Percentiles rank a stretch among this genome's conserved stretches.
These are phyloP conservation scores for Siphlonurus alternatus DNA, from an alignment of 2,888 invertebrate species.

Conservation along the genomic window DNA sequence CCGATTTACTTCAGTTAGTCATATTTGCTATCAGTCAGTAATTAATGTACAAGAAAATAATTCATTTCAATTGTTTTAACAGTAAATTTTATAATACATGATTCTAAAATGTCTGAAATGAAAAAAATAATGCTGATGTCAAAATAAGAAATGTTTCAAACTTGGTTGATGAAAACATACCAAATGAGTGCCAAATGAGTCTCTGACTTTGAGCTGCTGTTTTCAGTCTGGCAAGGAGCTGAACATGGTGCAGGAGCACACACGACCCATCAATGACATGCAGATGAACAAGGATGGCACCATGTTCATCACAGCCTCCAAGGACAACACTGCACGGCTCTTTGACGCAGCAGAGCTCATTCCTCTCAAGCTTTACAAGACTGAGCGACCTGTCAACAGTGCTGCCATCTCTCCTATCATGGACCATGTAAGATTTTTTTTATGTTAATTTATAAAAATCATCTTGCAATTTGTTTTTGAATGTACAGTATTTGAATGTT, in stretches of 20 bases:
- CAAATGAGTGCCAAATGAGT: no score
- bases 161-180: no score
- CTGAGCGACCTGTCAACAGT: constrained; percentile 95
- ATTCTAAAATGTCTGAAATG: no score
- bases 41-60: no score
- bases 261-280: constrained; percentile 84
- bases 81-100: no score
- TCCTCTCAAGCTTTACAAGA: constrained; percentile 87
- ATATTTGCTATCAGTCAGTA: no score
- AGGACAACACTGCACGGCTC: constrained; percentile 88
- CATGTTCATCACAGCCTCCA: constrained; percentile 95
- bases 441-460: neutral
- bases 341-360: constrained; percentile 80
- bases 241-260: constrained; percentile 43
- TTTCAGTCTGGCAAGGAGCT: neutral
- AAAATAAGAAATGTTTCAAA: no score
- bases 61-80: no score
- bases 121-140: no score
- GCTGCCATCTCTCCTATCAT: constrained; percentile 89
- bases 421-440: constrained; percentile 71
- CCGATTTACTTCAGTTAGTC: no score
- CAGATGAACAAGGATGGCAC: constrained; percentile 84
- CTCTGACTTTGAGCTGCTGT: no score
- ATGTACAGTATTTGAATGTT: no score
- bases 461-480: neutral